Evolutionary conservation across 2,888 invertebrate species (phyloP), one percentile per base, ranked within the genome.

Genomic region (Thecophora atra): DNA sequence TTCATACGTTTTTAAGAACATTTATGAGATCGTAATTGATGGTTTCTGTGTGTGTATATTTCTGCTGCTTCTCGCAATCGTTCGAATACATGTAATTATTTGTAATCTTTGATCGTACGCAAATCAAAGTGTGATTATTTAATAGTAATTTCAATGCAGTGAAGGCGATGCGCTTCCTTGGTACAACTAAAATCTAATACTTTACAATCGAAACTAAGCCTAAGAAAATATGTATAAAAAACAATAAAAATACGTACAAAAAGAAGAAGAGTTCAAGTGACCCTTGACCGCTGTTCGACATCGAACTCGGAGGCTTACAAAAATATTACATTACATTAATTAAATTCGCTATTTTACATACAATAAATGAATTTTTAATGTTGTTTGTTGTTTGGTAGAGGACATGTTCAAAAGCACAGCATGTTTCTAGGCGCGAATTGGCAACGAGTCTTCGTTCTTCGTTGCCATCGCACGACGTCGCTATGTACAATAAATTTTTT

Each of bases 11-110:
- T 77, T 79, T 82, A 84, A 83, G 83, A 84, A 85, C 83, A 83
- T 84, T 83, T 83, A 85, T 85, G 84, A 85, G 84, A 85, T 85
- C 84, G 85, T 85, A 81, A 82, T 80, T 80, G 77, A 76, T 72
- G 76, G 73, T 72, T 73, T 72, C 70, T 60, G 74, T 71, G 72
- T 74, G 66, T 75, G 75, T 72, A 73, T 73, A 42, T 51, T 8
- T 44, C 28, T 28, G 58, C 58, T 58, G 47, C n/a, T n/a, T 11
- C 47, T 47, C 11, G 37, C 21, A 54, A 54, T n/a, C n/a, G n/a
- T 54, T 58, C n/a, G n/a, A 17, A 54, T 62, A 51, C 8, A 21
- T 42, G 37, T 68, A 68, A 58, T 67, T n/a, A 19, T 68, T 58
- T 42, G 51, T 42, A 21, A 70, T 54, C 42, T 62, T 5, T 70